Evolutionary conservation across 2,113 vertebrate species (phyloP).

Genomic region (Clarias batrachus): DNA sequence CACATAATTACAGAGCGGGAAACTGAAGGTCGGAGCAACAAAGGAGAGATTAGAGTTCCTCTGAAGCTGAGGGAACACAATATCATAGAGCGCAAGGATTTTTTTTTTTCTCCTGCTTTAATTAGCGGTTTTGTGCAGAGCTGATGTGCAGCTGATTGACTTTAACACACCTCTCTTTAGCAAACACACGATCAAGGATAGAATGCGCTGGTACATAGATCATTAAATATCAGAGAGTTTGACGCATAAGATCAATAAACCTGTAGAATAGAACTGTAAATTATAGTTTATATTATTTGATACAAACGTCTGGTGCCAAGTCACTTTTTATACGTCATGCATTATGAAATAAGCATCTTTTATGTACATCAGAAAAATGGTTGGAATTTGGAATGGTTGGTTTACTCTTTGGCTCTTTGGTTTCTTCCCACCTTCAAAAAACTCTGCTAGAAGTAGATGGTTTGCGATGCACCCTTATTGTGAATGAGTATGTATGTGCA

Average conservation of each 20-base stretch:
- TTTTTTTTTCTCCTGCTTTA: conserved; percentile 52
- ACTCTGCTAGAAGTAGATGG: not conserved
- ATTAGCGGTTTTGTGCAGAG: conserved; percentile 53
- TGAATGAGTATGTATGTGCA: not conserved
- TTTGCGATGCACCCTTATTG: not conserved
- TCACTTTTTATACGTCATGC: not conserved
- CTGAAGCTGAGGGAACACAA: conserved; percentile 43
- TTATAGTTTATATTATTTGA: not conserved
- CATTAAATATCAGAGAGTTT: not conserved
- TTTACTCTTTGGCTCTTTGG: not conserved
- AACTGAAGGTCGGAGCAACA: conserved; percentile 54
- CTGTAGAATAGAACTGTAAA: not conserved
- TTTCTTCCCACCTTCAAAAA: not conserved
- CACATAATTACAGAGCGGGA: conserved; percentile 69
- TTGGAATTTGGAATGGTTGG: not conserved
- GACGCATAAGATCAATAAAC: not conserved
- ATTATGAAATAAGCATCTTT: not conserved
- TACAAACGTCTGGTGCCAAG: not conserved
- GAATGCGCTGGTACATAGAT: not conserved
- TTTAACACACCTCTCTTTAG: conserved; percentile 43
- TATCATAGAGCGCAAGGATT: conserved; percentile 6
- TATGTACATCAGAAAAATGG: not conserved
- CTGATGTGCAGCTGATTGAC: conserved; percentile 58
- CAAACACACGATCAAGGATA: not conserved
- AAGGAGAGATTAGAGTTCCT: conserved; percentile 60